These are phyloP conservation scores for Campaea margaritaria DNA, from an alignment of 2,888 invertebrate genomes.

Conservation along the genomic window DNA sequence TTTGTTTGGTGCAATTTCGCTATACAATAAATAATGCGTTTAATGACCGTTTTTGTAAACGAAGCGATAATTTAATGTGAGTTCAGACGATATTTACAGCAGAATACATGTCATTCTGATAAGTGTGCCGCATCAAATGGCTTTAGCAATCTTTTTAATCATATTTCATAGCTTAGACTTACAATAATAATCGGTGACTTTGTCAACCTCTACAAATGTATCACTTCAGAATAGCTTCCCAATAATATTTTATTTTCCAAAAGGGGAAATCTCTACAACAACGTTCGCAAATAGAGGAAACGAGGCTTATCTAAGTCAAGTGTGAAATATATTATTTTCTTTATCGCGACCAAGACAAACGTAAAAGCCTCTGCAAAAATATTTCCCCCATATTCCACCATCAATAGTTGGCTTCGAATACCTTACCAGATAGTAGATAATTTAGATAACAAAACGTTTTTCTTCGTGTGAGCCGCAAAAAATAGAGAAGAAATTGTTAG, in stretches of 20 bases:
- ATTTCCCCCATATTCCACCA: slow-evolving; percentile 53
- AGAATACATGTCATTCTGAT: neutral
- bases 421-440: slow-evolving; percentile 67
- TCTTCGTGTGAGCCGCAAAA: slow-evolving; percentile 1
- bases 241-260: slow-evolving; percentile 16
- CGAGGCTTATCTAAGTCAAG: slow-evolving; percentile 33
- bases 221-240: neutral
- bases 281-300: slow-evolving; percentile 29
- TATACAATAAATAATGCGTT: no score
- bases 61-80: neutral
- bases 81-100: neutral
- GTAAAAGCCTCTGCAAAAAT: slow-evolving; percentile 50
- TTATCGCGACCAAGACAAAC: slow-evolving; percentile 33
- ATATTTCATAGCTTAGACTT: no score
- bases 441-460: slow-evolving; percentile 66
- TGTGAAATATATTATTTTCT: slow-evolving; percentile 32
- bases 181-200: no score
- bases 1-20: no score
- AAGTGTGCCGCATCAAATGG: neutral
- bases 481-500: no score
- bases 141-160: neutral
- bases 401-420: slow-evolving; percentile 56
- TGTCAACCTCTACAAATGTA: no score
- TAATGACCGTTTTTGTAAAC: slow-evolving; percentile 11
- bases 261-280: slow-evolving; percentile 22